These are phyloP conservation scores for Agrochola litura DNA, from an alignment of 2,888 invertebrate genomes.

Conservation along the genomic window DNA sequence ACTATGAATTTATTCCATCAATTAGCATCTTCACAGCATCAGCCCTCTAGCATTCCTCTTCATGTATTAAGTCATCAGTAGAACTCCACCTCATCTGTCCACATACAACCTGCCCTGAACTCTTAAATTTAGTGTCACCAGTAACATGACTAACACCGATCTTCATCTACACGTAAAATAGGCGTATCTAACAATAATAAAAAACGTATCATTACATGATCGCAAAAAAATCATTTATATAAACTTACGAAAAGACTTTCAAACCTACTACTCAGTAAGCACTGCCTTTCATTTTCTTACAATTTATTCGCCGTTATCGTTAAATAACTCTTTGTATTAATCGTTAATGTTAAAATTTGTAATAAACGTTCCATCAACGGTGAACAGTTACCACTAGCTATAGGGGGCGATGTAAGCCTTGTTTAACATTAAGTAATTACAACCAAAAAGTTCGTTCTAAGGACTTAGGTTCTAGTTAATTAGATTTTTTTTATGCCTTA, in stretches of 20 bases:
- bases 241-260: conserved; percentile 71
- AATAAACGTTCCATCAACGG: conserved; percentile 89
- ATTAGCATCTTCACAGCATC: conserved; percentile 48
- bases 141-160: conserved; percentile 45
- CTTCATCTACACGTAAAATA: conserved; percentile 45
- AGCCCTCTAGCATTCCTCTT: conserved; percentile 62
- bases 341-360: conserved; percentile 85
- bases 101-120: conserved; percentile 39
- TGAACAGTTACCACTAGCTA: conserved; percentile 89
- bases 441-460: conserved; percentile 90
- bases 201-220: conserved; percentile 53
- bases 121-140: conserved; percentile 32
- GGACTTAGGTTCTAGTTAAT: conserved; percentile 89
- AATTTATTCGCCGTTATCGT: conserved; percentile 82
- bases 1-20: conserved; percentile 42
- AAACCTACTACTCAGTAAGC: conserved; percentile 79
- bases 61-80: conserved; percentile 35
- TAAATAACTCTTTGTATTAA: conserved; percentile 82
- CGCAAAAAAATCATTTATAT: conserved; percentile 45
- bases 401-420: conserved; percentile 83
- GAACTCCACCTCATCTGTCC: conserved; percentile 41
- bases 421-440: conserved; percentile 86
- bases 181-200: conserved; percentile 48
- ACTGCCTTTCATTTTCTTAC: conserved; percentile 82
- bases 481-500: conserved; percentile 77